These are phyloP conservation scores for Eupithecia exiguata DNA, from an alignment of 2,888 invertebrate species.

Conservation along the genomic window DNA sequence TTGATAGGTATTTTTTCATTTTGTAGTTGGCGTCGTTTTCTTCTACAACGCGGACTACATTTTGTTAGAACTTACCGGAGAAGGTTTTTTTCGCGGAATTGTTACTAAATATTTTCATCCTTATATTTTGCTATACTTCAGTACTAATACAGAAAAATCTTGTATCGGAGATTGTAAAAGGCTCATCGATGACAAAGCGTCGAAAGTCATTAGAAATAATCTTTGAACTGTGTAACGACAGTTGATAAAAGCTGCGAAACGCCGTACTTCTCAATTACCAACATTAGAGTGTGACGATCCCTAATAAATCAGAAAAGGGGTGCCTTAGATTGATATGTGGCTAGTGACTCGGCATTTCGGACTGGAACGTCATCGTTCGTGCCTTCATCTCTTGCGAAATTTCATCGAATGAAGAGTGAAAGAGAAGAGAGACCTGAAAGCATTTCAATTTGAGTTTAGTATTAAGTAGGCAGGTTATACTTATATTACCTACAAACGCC, in stretches of 20 bases:
- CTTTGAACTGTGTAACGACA: conserved; percentile 50
- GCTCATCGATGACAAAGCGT: conserved; percentile 54
- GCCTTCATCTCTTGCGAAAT: neutral
- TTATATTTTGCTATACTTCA: no score
- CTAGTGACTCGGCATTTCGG: conserved; percentile 63
- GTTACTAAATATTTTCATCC: no score
- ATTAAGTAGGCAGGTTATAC: no score
- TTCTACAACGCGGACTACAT: no score
- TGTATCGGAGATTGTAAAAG: neutral
- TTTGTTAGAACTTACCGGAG: no score
- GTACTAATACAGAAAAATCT: neutral
- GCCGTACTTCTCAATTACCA: conserved; percentile 57
- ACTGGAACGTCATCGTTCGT: conserved; percentile 1
- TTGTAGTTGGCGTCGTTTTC: no score
- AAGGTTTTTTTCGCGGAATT: no score
- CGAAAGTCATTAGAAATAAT: conserved; percentile 57
- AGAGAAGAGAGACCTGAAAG: neutral
- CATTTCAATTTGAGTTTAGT: no score
- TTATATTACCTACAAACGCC: no score
- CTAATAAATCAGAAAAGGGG: conserved; percentile 63
- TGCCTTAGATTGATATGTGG: conserved; percentile 65
- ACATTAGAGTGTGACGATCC: conserved; percentile 67
- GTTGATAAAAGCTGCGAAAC: conserved; percentile 56
- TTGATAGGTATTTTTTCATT: no score
- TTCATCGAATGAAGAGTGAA: neutral